Conservation (phyloP, 2,888 invertebrate species). For the Tipula confusa region DNA sequence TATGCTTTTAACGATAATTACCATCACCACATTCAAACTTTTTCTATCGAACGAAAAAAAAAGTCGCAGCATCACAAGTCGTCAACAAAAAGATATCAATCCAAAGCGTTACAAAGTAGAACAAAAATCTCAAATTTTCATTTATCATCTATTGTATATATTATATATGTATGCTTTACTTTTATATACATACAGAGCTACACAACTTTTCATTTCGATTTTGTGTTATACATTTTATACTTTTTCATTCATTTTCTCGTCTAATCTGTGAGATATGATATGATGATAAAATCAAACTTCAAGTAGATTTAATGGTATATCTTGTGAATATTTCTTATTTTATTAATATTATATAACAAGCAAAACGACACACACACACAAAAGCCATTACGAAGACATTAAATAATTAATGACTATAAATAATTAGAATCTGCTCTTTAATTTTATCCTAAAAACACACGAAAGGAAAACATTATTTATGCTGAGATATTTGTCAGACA, state of each 20-base stretch:
- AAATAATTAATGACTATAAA: constrained; percentile 25
- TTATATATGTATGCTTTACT: no score
- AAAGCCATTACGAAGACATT: neutral
- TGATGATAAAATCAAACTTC: neutral
- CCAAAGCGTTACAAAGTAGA: neutral
- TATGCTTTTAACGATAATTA: no score
- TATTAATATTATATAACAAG: neutral
- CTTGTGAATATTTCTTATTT: neutral
- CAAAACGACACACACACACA: no score
- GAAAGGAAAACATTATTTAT: neutral
- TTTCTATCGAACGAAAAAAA: no score
- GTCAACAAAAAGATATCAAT: neutral
- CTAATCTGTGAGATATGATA: neutral
- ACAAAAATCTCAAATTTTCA: neutral
- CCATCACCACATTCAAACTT: no score
- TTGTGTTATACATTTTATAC: no score
- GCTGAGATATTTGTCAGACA: neutral
- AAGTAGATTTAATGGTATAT: neutral
- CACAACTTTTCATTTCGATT: neutral
- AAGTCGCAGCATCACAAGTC: neutral
- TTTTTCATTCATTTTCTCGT: neutral
- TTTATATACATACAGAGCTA: neutral
- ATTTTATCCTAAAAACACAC: neutral
- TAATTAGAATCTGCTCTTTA: neutral
- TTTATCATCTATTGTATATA: neutral